Percentiles rank a stretch among this genome's conserved stretches.
Conservation (phyloP, 1,140 invertebrate species). For the Stenopsyche tienmushanensis region DNA sequence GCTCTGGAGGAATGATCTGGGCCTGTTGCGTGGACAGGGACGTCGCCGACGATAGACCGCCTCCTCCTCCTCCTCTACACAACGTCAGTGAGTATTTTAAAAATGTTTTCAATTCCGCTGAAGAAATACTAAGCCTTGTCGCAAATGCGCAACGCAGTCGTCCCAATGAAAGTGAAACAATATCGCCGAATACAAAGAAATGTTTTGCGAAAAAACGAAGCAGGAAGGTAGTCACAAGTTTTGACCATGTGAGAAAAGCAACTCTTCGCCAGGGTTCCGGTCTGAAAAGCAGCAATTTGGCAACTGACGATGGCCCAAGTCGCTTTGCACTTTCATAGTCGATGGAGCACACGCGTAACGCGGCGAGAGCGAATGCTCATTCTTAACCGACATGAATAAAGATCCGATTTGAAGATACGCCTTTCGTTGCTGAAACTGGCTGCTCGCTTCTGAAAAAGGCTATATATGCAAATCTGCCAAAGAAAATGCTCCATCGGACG, state of each 20-base stretch:
- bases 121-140: too few relatives aligned
- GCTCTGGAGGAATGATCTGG: conserved; percentile 92
- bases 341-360: background rate
- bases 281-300: conserved; percentile 14
- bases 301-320: background rate
- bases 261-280: background rate
- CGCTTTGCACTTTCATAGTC: background rate
- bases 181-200: background rate
- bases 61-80: conserved; percentile 62
- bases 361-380: too few relatives aligned
- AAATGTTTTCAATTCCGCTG: too few relatives aligned
- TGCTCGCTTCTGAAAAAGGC: too few relatives aligned
- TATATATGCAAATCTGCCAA: too few relatives aligned
- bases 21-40: conserved; percentile 88
- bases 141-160: background rate
- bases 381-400: too few relatives aligned
- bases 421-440: too few relatives aligned
- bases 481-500: too few relatives aligned
- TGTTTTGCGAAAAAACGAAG: background rate
- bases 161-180: background rate
- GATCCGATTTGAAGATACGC: too few relatives aligned
- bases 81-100: conserved; percentile 85
- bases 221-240: too few relatives aligned
- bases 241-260: background rate
- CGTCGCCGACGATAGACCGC: conserved; percentile 56